Evolutionary conservation across 2,888 invertebrate species (phyloP).

Genomic region (Erannis defoliaria): DNA sequence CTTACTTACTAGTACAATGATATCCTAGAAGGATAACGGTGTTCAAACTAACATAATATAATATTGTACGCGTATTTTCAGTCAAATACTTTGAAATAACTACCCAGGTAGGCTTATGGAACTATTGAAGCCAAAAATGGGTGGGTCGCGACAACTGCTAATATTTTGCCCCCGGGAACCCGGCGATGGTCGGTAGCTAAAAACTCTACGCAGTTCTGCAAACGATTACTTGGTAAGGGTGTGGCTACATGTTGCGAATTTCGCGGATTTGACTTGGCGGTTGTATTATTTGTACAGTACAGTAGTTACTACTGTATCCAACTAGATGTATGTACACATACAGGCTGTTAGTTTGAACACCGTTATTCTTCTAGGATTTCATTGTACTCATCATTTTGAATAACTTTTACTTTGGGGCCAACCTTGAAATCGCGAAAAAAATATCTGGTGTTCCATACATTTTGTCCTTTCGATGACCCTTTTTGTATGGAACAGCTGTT

Average conservation of each 20-base stretch:
- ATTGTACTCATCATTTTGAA: too few relatives aligned
- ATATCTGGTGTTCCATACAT: too few relatives aligned
- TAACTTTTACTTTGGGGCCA: too few relatives aligned
- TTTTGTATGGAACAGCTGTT: too few relatives aligned
- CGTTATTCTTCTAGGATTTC: too few relatives aligned
- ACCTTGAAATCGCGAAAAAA: too few relatives aligned
- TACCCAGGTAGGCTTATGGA: slow-evolving; percentile 18
- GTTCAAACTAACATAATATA: not conserved
- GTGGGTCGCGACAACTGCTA: slow-evolving; percentile 29
- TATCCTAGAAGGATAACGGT: too few relatives aligned
- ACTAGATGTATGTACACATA: too few relatives aligned
- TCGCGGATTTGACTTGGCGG: not conserved
- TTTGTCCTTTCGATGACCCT: too few relatives aligned
- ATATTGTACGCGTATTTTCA: slow-evolving; percentile 8
- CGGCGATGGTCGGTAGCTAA: slow-evolving; percentile 61
- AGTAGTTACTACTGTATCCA: too few relatives aligned
- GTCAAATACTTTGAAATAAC: slow-evolving; percentile 15
- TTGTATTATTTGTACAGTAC: not conserved
- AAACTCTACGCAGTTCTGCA: slow-evolving; percentile 64
- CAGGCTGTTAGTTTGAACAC: too few relatives aligned
- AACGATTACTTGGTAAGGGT: slow-evolving; percentile 49
- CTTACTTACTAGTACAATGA: too few relatives aligned
- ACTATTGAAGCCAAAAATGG: slow-evolving; percentile 26
- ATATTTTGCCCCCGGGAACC: slow-evolving; percentile 34
- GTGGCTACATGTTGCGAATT: slow-evolving; percentile 39